Conservation (phyloP, 2,797 vertebrate genomes). For the Aplochiton taeniatus region DNA sequence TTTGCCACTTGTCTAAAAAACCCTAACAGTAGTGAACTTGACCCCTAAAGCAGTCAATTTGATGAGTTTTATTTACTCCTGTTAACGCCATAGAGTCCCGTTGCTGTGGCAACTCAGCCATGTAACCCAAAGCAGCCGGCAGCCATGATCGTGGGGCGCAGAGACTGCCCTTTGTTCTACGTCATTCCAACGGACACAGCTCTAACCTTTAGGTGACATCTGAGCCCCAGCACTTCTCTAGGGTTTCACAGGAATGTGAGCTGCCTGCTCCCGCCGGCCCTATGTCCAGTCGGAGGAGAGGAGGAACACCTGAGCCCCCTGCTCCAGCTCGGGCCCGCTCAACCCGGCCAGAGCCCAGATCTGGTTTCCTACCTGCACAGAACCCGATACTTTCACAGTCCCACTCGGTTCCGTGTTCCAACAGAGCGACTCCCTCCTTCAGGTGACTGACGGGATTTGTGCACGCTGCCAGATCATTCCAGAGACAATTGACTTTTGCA, state of each 20-base stretch:
- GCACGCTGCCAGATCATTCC: too few species aligned
- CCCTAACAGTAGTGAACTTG: too few species aligned
- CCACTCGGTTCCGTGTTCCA: background rate
- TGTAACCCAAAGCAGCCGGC: background rate
- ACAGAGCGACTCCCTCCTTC: slow-evolving; percentile 35
- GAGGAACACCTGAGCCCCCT: slow-evolving; percentile 67
- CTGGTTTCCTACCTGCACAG: slow-evolving; percentile 62
- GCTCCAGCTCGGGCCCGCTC: slow-evolving; percentile 57
- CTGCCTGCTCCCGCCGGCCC: slow-evolving; percentile 53
- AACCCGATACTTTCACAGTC: slow-evolving; percentile 56
- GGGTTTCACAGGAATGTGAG: slow-evolving; percentile 71
- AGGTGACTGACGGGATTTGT: slow-evolving; percentile 13
- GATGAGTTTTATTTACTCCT: too few species aligned
- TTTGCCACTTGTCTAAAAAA: too few species aligned
- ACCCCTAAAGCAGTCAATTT: too few species aligned
- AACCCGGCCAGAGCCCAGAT: slow-evolving; percentile 60
- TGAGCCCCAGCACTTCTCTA: slow-evolving; percentile 60
- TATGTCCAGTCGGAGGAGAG: slow-evolving; percentile 45
- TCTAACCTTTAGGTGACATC: slow-evolving; percentile 71
- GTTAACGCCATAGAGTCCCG: too few species aligned
- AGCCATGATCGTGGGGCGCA: too few species aligned
- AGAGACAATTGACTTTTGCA: too few species aligned
- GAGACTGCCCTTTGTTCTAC: slow-evolving; percentile 61
- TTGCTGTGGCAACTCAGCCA: too few species aligned
- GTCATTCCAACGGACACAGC: slow-evolving; percentile 63